These are phyloP conservation scores for Hucho hucho DNA, from an alignment of 2,113 vertebrate species.

Conservation along the genomic window DNA sequence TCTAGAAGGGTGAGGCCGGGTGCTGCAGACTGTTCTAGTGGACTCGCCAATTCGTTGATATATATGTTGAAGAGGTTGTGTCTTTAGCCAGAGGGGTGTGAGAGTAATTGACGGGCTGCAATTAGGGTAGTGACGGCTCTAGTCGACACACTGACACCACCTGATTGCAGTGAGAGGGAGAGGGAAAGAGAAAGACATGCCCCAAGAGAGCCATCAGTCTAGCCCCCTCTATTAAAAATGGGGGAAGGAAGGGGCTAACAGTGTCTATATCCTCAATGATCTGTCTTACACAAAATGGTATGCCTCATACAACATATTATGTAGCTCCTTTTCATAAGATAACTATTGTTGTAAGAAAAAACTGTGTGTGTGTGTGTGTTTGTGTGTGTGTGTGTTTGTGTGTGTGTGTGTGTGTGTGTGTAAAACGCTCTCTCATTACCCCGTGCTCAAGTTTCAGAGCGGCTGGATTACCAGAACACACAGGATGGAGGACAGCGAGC, in stretches of 20 bases:
- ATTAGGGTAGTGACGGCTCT: constrained; percentile 61
- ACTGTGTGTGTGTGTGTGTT: no score
- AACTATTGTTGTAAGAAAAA: constrained; percentile 22
- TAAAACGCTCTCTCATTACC: constrained; percentile 67
- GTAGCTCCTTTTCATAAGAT: constrained; percentile 35
- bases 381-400: neutral
- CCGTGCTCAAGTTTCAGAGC: constrained; percentile 63
- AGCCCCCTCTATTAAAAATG: neutral
- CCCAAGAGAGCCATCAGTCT: constrained; percentile 66
- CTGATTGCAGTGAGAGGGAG: constrained; percentile 58
- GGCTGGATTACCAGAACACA: constrained; percentile 62
- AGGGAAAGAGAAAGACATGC: constrained; percentile 46
- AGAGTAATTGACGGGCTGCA: constrained; percentile 57
- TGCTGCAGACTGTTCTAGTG: no score
- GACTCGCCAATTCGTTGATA: no score
- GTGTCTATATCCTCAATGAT: no score
- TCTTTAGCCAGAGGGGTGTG: constrained; percentile 17
- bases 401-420: constrained; percentile 21
- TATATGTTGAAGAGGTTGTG: no score
- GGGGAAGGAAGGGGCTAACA: no score
- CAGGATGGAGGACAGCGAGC: neutral
- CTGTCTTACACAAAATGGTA: no score
- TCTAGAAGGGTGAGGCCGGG: no score
- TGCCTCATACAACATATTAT: constrained; percentile 49
- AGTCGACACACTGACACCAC: constrained; percentile 60